Evolutionary conservation across 2,888 invertebrate genomes (phyloP).

Genomic region (Heteromurus nitidus): DNA sequence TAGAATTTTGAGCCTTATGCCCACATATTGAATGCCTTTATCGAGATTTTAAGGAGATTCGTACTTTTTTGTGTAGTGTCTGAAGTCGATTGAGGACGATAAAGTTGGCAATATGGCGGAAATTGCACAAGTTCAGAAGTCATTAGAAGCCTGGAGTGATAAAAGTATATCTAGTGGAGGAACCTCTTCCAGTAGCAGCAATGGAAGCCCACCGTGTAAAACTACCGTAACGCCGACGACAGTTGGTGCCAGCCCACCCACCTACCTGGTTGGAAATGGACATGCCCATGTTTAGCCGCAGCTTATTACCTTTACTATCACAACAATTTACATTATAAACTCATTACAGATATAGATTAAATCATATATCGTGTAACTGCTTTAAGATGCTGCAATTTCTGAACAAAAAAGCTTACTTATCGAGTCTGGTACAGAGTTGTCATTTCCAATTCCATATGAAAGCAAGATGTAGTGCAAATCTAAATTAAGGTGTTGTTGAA

Average conservation of each 20-base stretch:
- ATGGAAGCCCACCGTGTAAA: conserved; percentile 51
- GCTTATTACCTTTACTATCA: not conserved
- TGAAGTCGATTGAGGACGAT: conserved; percentile 70
- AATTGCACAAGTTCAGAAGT: conserved; percentile 69
- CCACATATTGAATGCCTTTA: no score
- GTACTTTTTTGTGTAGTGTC: conserved; percentile 62
- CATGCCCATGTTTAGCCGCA: conserved; percentile 51
- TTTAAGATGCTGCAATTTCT: not conserved
- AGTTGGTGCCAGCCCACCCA: conserved; percentile 21
- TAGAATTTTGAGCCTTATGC: no score
- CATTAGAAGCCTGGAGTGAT: conserved; percentile 69
- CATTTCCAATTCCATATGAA: not conserved
- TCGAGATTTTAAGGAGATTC: no score
- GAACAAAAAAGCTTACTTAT: conserved; percentile 23
- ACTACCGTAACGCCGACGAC: conserved; percentile 30
- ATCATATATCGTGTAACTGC: not conserved
- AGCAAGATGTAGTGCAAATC: not conserved
- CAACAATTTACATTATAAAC: not conserved
- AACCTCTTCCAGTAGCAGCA: not conserved
- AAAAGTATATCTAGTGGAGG: conserved; percentile 44
- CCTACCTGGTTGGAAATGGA: conserved; percentile 55
- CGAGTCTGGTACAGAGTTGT: not conserved
- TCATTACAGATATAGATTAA: not conserved
- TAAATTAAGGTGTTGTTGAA: not conserved
- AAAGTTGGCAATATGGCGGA: conserved; percentile 66